Percentiles rank a stretch among this genome's conserved stretches.
These are phyloP conservation scores for Erebia epiphron DNA, from an alignment of 2,888 invertebrate species.

Conservation along the genomic window DNA sequence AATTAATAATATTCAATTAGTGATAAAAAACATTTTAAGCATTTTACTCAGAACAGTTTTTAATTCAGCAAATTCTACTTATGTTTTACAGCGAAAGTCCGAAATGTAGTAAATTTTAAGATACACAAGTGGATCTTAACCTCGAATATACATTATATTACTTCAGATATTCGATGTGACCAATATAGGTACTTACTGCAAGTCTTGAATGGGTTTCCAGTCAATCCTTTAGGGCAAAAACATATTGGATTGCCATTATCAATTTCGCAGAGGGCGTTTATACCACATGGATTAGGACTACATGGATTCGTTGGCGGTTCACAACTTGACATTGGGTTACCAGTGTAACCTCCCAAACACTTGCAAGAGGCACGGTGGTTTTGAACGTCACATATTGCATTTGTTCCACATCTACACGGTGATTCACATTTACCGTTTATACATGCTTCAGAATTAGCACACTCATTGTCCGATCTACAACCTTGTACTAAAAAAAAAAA, in stretches of 20 bases:
- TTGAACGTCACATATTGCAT: constrained; percentile 91
- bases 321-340: constrained; percentile 89
- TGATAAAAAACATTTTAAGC: too few species aligned
- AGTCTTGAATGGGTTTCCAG: constrained; percentile 94
- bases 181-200: constrained; percentile 88
- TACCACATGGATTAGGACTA: constrained; percentile 93
- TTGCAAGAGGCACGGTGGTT: constrained; percentile 91
- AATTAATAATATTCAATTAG: not conserved
- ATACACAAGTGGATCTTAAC: not conserved
- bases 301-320: constrained; percentile 90
- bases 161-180: not conserved
- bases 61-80: too few species aligned
- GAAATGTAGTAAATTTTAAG: not conserved
- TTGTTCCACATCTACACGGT: constrained; percentile 90
- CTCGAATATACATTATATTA: not conserved
- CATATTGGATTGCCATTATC: constrained; percentile 94
- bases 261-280: constrained; percentile 91
- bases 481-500: constrained; percentile 80
- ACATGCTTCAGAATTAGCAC: constrained; percentile 89
- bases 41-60: not conserved
- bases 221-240: constrained; percentile 93
- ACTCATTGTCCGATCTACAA: constrained; percentile 88
- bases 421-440: constrained; percentile 89
- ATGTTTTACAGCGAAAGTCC: not conserved
- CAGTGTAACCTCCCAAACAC: constrained; percentile 91